phyloP scores from a whole-genome alignment of 1,140 invertebrate genomes.

The Dendrolimus punctatus region DNA sequence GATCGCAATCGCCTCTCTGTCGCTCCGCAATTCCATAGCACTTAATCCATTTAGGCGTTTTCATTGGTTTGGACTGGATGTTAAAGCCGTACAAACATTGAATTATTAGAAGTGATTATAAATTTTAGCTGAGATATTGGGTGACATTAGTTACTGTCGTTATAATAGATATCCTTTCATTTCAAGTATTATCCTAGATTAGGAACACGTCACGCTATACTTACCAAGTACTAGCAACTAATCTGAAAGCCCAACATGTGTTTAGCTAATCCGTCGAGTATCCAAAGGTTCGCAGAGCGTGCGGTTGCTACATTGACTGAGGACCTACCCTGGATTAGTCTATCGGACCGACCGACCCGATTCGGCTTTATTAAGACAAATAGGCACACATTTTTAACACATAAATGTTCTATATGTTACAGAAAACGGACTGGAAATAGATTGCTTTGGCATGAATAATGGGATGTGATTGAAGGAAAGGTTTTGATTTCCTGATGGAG shows the following conservation, averaged over 20 bases:
- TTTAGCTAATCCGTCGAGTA: constrained; percentile 24
- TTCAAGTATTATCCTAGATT: too few relatives aligned
- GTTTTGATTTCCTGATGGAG: not conserved
- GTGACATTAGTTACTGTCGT: too few relatives aligned
- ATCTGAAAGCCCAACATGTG: constrained; percentile 26
- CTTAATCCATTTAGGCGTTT: too few relatives aligned
- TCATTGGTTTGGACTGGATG: too few relatives aligned
- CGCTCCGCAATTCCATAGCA: too few relatives aligned
- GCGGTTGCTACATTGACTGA: constrained; percentile 30
- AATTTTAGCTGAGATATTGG: too few relatives aligned
- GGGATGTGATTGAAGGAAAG: not conserved
- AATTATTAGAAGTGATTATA: too few relatives aligned
- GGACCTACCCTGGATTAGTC: constrained; percentile 19
- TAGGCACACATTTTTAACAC: constrained; percentile 28
- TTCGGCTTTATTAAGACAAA: constrained; percentile 32
- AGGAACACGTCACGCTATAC: too few relatives aligned
- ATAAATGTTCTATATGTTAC: constrained; percentile 16
- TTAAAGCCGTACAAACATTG: too few relatives aligned
- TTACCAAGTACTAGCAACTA: too few relatives aligned
- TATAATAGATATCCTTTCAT: too few relatives aligned
- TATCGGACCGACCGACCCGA: constrained; percentile 20
- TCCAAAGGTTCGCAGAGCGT: constrained; percentile 13
- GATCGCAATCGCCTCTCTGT: too few relatives aligned
- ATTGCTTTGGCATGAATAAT: not conserved
- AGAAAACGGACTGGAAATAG: not conserved